Evolutionary conservation across 2,797 vertebrate genomes (phyloP).

Genomic region (Neosilurus hyrtlii): DNA sequence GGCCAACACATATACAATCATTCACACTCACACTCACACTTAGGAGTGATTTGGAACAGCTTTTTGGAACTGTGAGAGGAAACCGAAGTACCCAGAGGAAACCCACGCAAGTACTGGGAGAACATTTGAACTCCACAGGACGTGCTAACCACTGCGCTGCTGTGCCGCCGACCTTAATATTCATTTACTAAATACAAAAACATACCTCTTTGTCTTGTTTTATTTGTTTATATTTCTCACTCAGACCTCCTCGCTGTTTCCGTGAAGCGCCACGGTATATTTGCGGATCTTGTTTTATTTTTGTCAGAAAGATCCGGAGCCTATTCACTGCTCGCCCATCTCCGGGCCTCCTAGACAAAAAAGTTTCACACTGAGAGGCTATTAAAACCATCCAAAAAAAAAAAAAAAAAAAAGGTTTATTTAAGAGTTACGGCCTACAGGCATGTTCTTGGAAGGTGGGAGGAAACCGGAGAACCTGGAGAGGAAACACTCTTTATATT

Average conservation of each 20-base stretch:
- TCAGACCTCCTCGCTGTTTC: no score
- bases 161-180: not conserved
- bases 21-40: no score
- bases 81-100: no score
- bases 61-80: no score
- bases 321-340: not conserved
- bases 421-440: not conserved
- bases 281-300: not conserved
- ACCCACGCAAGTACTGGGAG: no score
- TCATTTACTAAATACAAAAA: not conserved
- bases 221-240: not conserved
- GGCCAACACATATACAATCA: no score
- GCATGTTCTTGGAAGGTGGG: not conserved
- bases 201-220: not conserved
- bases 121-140: no score
- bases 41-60: no score
- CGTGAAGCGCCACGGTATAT: not conserved
- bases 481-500: not conserved
- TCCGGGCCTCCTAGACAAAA: not conserved
- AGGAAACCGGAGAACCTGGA: conserved; percentile 1
- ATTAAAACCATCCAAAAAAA: not conserved
- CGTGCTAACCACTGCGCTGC: no score
- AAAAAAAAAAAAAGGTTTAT: no score
- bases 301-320: not conserved
- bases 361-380: not conserved